phyloP scores from a whole-genome alignment of 2,797 vertebrate genomes.

The Sebastes oblongus region DNA sequence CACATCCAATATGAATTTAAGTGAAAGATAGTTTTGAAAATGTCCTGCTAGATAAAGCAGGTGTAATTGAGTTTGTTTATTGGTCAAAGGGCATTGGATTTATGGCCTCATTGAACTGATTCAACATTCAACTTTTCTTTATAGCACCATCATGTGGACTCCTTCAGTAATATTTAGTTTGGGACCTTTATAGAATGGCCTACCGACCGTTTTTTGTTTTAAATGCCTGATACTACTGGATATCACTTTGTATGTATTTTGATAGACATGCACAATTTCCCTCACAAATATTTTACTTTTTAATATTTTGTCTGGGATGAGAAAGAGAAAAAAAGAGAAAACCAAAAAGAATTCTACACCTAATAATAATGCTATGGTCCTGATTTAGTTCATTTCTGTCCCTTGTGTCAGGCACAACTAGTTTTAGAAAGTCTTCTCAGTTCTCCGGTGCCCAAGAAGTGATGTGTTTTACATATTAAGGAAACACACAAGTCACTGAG shows the following conservation, averaged over 20 bases:
- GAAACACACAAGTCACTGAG: neutral
- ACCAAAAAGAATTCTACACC: neutral
- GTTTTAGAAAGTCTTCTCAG: neutral
- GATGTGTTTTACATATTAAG: conserved; percentile 5
- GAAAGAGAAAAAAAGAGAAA: neutral
- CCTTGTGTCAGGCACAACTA: neutral
- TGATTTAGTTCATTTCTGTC: neutral
- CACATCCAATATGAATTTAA: neutral
- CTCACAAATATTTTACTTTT: neutral
- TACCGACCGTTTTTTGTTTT: neutral
- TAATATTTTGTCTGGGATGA: neutral
- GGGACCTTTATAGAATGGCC: neutral
- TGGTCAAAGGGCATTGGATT: neutral
- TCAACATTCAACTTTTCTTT: neutral
- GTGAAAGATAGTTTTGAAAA: neutral
- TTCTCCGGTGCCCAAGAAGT: neutral
- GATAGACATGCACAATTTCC: neutral
- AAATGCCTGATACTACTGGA: neutral
- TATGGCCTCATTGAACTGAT: neutral
- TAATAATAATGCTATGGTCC: neutral
- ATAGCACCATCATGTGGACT: conserved; percentile 9
- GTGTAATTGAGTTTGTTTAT: neutral
- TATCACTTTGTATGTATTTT: neutral
- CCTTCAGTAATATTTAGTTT: neutral
- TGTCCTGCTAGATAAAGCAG: neutral